Percentiles rank a stretch among this genome's conserved stretches.
Evolutionary conservation across 2,797 vertebrate species (phyloP).

Genomic region (Takifugu ocellatus): DNA sequence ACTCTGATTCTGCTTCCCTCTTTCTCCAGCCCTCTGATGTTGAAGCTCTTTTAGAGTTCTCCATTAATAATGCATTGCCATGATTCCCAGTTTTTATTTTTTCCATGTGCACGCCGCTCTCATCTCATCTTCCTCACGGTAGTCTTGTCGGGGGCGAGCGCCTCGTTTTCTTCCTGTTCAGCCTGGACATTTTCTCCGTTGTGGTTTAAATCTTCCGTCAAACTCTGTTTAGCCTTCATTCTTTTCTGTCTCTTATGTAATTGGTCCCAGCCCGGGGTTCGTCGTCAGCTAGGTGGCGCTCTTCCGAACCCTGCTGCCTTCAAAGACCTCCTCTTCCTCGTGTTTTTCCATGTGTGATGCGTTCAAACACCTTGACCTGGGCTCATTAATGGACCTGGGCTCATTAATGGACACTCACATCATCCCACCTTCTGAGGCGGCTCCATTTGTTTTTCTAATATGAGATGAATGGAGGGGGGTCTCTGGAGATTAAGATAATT

Average conservation of each 20-base stretch:
- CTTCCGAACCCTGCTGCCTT: conserved; percentile 1
- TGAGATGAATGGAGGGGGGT: conserved; percentile 63
- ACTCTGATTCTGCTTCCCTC: conserved; percentile 3
- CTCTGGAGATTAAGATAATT: conserved; percentile 68
- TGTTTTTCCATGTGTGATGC: conserved; percentile 9
- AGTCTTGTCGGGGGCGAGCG: too few species aligned
- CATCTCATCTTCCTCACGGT: conserved; percentile 11
- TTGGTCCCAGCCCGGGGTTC: conserved; percentile 30
- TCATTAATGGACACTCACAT: conserved; percentile 35
- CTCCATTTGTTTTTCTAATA: conserved; percentile 69
- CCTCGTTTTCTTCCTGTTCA: too few species aligned
- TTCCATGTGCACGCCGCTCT: conserved; percentile 32
- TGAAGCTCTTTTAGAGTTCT: conserved; percentile 65
- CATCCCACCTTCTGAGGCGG: conserved; percentile 39
- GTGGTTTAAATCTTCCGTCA: not conserved
- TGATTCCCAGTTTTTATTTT: conserved; percentile 39
- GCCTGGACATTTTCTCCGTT: too few species aligned
- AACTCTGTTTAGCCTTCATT: not conserved
- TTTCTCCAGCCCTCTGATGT: conserved; percentile 36
- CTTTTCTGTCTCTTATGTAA: conserved; percentile 54
- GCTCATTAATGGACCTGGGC: conserved; percentile 31
- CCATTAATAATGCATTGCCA: conserved; percentile 64
- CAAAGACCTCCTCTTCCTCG: conserved; percentile 16
- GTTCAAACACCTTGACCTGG: conserved; percentile 34
- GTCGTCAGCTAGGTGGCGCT: not conserved